These are phyloP conservation scores for Seriola dumerili DNA, from an alignment of 2,113 vertebrate genomes.

Conservation along the genomic window DNA sequence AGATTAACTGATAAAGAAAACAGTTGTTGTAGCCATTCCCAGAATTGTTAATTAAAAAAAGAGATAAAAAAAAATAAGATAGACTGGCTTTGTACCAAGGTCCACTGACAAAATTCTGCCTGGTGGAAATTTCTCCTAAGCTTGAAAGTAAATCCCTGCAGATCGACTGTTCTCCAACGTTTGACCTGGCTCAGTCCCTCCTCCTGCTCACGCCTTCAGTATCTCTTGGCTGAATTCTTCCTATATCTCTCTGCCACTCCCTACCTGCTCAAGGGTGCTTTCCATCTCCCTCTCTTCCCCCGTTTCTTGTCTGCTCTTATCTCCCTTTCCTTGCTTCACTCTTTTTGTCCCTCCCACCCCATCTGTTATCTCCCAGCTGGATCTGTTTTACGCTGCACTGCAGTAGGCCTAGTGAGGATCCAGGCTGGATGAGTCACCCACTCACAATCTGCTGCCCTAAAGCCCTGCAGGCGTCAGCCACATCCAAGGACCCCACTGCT, in stretches of 20 bases:
- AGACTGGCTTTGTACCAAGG: neutral
- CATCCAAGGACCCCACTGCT: conserved; percentile 57
- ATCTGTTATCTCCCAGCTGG: conserved; percentile 80
- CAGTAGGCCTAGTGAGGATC: conserved; percentile 64
- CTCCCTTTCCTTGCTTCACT: conserved; percentile 40
- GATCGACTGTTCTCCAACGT: conserved; percentile 5
- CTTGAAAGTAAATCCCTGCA: conserved; percentile 16
- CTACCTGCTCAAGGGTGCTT: conserved; percentile 36
- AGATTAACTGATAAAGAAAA: neutral
- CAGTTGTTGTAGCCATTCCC: neutral
- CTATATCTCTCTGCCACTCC: conserved; percentile 25
- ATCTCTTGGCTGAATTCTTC: conserved; percentile 27
- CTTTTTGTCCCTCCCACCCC: conserved; percentile 52
- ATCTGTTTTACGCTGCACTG: conserved; percentile 77
- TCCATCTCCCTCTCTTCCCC: conserved; percentile 12
- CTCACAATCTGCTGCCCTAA: conserved; percentile 76
- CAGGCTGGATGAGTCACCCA: conserved; percentile 77
- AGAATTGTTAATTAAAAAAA: neutral
- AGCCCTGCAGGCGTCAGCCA: conserved; percentile 57
- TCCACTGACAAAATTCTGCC: conserved; percentile 1
- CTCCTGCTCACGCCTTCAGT: neutral
- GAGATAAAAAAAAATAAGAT: neutral
- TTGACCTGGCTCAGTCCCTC: conserved; percentile 2
- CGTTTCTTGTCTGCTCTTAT: conserved; percentile 24
- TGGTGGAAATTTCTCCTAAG: conserved; percentile 2